phyloP scores from a whole-genome alignment of 2,888 invertebrate genomes.

The Stenurella melanura region DNA sequence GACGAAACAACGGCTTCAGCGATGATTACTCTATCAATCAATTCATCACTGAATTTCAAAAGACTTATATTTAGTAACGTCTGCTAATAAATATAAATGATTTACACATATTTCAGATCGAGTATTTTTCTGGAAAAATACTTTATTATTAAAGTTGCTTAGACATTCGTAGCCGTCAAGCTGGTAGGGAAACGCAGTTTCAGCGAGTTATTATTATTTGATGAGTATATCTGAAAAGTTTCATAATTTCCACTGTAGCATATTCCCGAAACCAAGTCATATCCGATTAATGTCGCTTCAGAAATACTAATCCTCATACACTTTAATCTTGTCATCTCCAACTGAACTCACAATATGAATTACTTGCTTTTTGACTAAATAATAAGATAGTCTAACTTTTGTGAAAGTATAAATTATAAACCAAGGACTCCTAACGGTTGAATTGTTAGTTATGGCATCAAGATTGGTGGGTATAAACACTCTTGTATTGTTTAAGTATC shows the following conservation, averaged over 20 bases:
- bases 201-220: background rate
- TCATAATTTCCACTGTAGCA: background rate
- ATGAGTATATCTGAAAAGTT: background rate
- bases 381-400: background rate
- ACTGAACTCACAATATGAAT: background rate
- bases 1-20: too few relatives aligned
- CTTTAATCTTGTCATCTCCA: background rate
- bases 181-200: background rate
- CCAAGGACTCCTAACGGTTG: too few relatives aligned
- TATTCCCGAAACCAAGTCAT: background rate
- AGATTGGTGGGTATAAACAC: too few relatives aligned
- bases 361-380: background rate
- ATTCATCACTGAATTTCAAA: too few relatives aligned
- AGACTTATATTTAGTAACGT: too few relatives aligned
- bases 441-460: too few relatives aligned
- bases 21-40: too few relatives aligned
- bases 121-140: background rate
- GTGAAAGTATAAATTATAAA: background rate
- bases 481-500: too few relatives aligned
- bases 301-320: background rate
- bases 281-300: background rate
- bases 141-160: background rate
- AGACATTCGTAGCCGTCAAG: background rate
- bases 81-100: too few relatives aligned
- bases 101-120: too few relatives aligned